Conservation (phyloP, 92 coral and sea anemone genomes). For the Pocillopora meandrina region DNA sequence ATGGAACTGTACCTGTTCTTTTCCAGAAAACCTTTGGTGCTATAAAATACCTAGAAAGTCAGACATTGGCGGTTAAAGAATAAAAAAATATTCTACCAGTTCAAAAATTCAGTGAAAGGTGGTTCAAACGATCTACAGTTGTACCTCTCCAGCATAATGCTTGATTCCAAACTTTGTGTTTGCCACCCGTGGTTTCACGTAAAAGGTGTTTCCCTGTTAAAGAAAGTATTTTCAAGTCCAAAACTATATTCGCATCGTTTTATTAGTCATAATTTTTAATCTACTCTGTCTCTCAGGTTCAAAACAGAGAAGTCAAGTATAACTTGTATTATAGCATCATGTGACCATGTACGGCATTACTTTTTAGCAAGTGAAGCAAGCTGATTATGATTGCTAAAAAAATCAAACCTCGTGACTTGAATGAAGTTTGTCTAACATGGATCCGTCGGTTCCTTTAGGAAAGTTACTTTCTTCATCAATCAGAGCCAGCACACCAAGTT, state of each 20-base stretch:
- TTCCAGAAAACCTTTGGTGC: conserved; percentile 91
- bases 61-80: neutral
- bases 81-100: neutral
- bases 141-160: conserved; percentile 99
- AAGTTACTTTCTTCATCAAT: conserved; percentile 98
- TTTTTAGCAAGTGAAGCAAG: neutral
- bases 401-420: conserved; percentile 92
- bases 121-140: neutral
- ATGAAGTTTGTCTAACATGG: conserved; percentile 90
- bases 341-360: no score
- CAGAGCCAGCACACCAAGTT: conserved; percentile 90
- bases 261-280: no score
- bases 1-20: conserved; percentile 84
- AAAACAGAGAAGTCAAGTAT: neutral
- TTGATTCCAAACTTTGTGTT: conserved; percentile 95
- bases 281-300: neutral
- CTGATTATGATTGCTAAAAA: neutral
- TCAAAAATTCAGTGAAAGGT: neutral
- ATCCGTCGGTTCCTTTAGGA: conserved; percentile 97
- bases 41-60: conserved; percentile 78
- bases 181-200: conserved; percentile 93
- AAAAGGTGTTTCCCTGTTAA: conserved; percentile 81
- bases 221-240: neutral
- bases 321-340: neutral
- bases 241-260: neutral